Evolutionary conservation across 1,140 invertebrate genomes (phyloP), one percentile per base, ranked within the genome.

Genomic region (Diachasmimorpha longicaudata): DNA sequence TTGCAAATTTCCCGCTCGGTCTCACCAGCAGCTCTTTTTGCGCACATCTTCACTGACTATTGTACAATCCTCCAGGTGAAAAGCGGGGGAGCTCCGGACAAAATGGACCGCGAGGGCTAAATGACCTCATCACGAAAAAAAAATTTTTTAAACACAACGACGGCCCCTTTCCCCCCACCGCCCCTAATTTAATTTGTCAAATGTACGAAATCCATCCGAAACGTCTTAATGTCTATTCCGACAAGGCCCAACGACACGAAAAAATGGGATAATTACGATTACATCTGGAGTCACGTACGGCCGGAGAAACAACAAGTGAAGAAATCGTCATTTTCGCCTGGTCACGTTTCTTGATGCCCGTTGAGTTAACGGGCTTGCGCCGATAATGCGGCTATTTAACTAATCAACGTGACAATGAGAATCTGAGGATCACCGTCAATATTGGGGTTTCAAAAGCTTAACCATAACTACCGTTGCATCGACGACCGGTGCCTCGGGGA

Each of bases 1-100:
- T 78, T 42, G 63, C 76, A 72, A 76, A 81, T 79, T 83, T 44
- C 58, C 23, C 10, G 66, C 74, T 83, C 81, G 83, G 82, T 81
- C 81, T 23, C 69, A 73, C 70, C 21, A 58, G 46, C 46, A 14
- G 8, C 31, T 63, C 8, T 11, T 63, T 25, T 63, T 13, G 19
- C 0, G 21, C 5, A 19, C 48, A 19, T 63, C 14, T 13, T 63
- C 14, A 52, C 48, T 19, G 6, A n/a, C 48, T 52, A n/a, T 25
- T 25, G 48, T 16, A n/a, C 11, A 52, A 52, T 13, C 2, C 5
- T 52, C 48, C 9, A 3, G n/a, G 5, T 52, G 39, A 42, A 4
- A 42, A 42, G 11, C 2, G 11, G n/a, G n/a, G n/a, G n/a, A n/a
- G n/a, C n/a, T n/a, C n/a, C n/a, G n/a, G n/a, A n/a, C n/a, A n/a